Base-by-base conservation (phyloP, 2,888 invertebrate genomes). In the Habrosyne pyritoides region DNA sequence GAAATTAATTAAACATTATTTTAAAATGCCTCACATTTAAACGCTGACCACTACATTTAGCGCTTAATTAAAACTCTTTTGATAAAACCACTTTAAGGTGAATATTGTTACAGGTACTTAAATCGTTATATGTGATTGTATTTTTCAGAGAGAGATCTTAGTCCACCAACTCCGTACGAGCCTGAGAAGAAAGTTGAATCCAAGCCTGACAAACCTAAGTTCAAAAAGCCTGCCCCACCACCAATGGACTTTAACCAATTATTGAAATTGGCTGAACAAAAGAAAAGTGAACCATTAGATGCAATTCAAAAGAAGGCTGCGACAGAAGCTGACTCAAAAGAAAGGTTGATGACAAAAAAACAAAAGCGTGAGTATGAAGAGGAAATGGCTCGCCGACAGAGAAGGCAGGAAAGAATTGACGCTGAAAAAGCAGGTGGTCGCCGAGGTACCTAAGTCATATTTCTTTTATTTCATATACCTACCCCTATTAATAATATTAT, bases 211-310 rank as follows among this genome's bases (percentile, higher is more conserved):
- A 94, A 94, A 71, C 87, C 93, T 0, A 96, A 95, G 79, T 80
- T 89, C 21, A 94, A 94, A 5, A 94, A 92, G 63, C 93, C 93
- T 0, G 88, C 93, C 3, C 96, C 96, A 2, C 96, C 97, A 0
- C 95, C 96, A 0, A 93, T 97, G 82, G 96, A 97, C 82, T 98
- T 97, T 77, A 93, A 94, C 69, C 95, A 96, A 56, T 81, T 98
- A 21, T 82, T 98, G 2, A 96, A 97, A 84, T 87, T 98, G 7
- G 98, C 98, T 0, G 96, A 96, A 68, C 94, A 96, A 75, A 97
- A 97, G 77, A 97, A 97, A 65, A 93, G 94, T 79, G 96, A 97
- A 77, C 97, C 97, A 0, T 81, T 97, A 1, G 93, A 95, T 26
- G 73, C 79, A 7, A 79, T 61, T 6, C 69, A 79, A 7, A 87